phyloP scores from a whole-genome alignment of 1,140 invertebrate species.

The Cyphomyrmex costatus region DNA sequence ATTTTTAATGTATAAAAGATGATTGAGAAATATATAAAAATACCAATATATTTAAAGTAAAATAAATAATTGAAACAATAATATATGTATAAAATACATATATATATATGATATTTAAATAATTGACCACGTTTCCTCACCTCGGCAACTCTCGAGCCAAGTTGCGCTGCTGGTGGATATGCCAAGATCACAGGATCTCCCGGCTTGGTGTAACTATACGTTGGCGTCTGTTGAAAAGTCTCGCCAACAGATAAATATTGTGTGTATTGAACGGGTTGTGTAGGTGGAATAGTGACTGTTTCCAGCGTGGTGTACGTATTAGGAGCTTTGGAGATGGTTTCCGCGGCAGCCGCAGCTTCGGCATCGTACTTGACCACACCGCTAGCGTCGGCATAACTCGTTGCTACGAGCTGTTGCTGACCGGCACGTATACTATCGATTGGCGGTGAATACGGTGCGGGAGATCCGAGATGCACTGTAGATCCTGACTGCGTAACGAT shows the following conservation, averaged over 20 bases:
- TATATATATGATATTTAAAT: too few species aligned
- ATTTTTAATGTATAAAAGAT: too few species aligned
- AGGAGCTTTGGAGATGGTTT: constrained; percentile 80
- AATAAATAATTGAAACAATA: neutral
- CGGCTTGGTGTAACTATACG: constrained; percentile 81
- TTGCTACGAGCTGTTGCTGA: constrained; percentile 63
- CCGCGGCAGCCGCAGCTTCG: constrained; percentile 71
- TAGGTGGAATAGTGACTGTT: constrained; percentile 80
- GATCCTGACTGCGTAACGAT: constrained; percentile 71
- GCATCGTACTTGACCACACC: constrained; percentile 66
- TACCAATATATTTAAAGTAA: neutral
- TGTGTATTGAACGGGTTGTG: constrained; percentile 81
- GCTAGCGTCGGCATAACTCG: constrained; percentile 59
- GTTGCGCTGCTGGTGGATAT: constrained; percentile 81
- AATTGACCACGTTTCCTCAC: constrained; percentile 59
- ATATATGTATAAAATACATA: neutral
- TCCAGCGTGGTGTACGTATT: constrained; percentile 85
- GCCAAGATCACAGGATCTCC: constrained; percentile 78
- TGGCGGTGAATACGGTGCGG: constrained; percentile 81
- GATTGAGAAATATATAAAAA: too few species aligned
- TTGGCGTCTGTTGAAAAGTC: constrained; percentile 79
- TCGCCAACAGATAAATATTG: constrained; percentile 81
- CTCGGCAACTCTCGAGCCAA: constrained; percentile 76
- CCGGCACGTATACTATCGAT: constrained; percentile 71
- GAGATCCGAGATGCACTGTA: constrained; percentile 74